Base-by-base conservation (phyloP, 2,888 invertebrate genomes). In the Spatulosminthurus flaviceps region DNA sequence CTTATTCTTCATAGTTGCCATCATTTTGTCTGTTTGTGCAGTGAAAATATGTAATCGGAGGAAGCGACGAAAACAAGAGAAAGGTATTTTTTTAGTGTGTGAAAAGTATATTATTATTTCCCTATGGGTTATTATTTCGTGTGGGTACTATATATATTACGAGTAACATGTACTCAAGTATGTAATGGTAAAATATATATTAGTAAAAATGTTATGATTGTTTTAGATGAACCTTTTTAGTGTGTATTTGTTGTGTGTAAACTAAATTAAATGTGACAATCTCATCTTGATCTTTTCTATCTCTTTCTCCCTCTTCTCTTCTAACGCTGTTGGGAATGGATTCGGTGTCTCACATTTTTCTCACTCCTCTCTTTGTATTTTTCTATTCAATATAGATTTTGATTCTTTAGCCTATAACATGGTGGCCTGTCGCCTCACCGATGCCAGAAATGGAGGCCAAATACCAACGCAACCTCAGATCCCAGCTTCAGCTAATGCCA, bases 31-130 rank as follows among this genome's bases (percentile, higher is more conserved):
- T 86, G 94, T 97, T 87, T 96, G 97, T 90, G 96, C 96, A 87
- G 96, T 97, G 87, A 96, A 97, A 91, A 96, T 97, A 89, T 96
- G 96, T 92, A 97, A 97, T 91, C 96, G 96, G 90, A 91, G 96
- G 88, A 96, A 96, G 90, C 92, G 96, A 87, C 93, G 96, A 91
- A 96, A 96, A 92, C 96, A 96, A 90, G 96, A 96, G 90, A 96
- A 97, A 95, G 97, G 97, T 97, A 75, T n/a, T n/a, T n/a, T n/a
- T n/a, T n/a, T n/a, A n/a, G n/a, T n/a, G n/a, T n/a, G n/a, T n/a
- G n/a, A n/a, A n/a, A n/a, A n/a, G n/a, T n/a, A n/a, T n/a, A n/a
- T n/a, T n/a, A n/a, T n/a, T n/a, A n/a, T n/a, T n/a, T n/a, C n/a
- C n/a, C n/a, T n/a, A n/a, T n/a, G n/a, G n/a, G n/a, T n/a, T n/a